phyloP scores from a whole-genome alignment of 2,888 invertebrate species.

The Clostera curtula region DNA sequence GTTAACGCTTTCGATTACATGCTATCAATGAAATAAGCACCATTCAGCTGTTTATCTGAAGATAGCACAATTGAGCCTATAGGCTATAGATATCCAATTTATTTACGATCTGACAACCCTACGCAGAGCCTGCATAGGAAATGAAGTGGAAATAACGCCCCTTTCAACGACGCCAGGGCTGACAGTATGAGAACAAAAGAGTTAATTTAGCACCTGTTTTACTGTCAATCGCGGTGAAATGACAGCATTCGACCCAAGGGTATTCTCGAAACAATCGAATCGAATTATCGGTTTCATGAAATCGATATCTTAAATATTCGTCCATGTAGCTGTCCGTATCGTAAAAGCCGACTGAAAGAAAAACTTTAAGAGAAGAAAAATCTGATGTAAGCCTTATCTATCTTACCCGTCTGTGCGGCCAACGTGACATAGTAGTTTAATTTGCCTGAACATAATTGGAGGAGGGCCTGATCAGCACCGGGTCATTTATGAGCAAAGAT shows the following conservation, averaged over 20 bases:
- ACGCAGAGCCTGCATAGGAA: constrained; percentile 12
- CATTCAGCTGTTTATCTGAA: not conserved
- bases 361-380: too few relatives aligned
- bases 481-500: too few relatives aligned
- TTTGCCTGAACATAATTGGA: too few relatives aligned
- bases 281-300: too few relatives aligned
- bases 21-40: not conserved
- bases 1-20: not conserved
- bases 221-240: not conserved
- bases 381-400: too few relatives aligned
- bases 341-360: too few relatives aligned
- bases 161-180: constrained; percentile 3
- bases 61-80: not conserved
- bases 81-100: not conserved
- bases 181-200: constrained; percentile 10
- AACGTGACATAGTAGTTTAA: too few relatives aligned
- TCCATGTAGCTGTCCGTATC: too few relatives aligned
- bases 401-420: too few relatives aligned
- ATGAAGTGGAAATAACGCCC: constrained; percentile 22
- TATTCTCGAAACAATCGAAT: too few relatives aligned
- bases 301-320: too few relatives aligned
- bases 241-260: not conserved
- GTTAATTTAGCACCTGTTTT: constrained; percentile 10
- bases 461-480: too few relatives aligned
- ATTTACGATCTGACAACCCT: constrained; percentile 1